Percentiles rank a stretch among this genome's conserved stretches.
Evolutionary conservation across 1,140 invertebrate genomes (phyloP).

Genomic region (Atopsyche davidsoni): DNA sequence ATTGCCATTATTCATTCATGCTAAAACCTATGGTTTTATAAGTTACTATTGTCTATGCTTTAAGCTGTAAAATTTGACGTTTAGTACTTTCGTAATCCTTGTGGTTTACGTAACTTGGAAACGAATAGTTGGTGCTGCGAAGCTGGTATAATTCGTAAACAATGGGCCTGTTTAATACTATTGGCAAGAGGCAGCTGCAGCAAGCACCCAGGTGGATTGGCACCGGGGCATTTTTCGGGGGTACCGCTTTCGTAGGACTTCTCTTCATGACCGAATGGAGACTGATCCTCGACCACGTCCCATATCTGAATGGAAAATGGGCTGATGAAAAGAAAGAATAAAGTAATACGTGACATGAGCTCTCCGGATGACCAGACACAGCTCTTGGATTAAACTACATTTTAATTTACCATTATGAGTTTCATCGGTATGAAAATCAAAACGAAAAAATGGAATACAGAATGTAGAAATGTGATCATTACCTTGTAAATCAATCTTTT

Average conservation of each 20-base stretch:
- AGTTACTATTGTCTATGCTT: too few relatives aligned
- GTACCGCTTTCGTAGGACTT: constrained; percentile 47
- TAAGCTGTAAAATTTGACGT: too few relatives aligned
- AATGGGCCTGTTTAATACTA: too few relatives aligned
- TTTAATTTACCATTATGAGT: constrained; percentile 1
- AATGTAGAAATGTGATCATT: constrained; percentile 4
- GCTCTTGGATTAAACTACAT: not conserved
- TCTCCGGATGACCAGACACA: not conserved
- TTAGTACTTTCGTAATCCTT: too few relatives aligned
- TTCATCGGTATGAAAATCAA: not conserved
- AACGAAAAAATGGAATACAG: constrained; percentile 3
- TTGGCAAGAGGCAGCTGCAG: constrained; percentile 16
- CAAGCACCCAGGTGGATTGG: constrained; percentile 10
- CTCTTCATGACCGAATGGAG: constrained; percentile 77
- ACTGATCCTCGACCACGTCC: constrained; percentile 60
- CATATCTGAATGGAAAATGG: constrained; percentile 70
- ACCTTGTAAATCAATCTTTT: not conserved
- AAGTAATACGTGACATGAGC: not conserved
- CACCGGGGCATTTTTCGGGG: constrained; percentile 52
- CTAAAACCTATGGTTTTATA: too few relatives aligned
- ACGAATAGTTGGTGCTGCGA: too few relatives aligned
- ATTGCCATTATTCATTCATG: too few relatives aligned
- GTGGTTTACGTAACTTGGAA: too few relatives aligned
- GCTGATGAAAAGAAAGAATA: constrained; percentile 36
- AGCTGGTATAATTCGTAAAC: too few relatives aligned